A percentile compares a stretch with the other conserved stretches of the same genome.
Conservation (phyloP, 2,797 vertebrate species). For the Stomatorhinus walkeri region DNA sequence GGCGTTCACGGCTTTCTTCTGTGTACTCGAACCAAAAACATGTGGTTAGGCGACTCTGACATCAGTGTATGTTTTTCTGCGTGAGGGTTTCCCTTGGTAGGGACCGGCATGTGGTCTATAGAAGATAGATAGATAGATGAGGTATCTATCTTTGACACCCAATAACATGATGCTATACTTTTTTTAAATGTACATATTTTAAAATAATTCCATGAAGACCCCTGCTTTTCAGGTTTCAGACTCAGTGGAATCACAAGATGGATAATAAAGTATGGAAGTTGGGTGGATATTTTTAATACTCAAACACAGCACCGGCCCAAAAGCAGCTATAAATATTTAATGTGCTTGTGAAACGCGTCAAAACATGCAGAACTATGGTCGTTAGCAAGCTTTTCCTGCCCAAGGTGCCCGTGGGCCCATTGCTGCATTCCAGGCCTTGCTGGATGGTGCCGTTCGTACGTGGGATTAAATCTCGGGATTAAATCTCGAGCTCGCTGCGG, state of each 20-base stretch:
- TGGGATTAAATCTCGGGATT: background rate
- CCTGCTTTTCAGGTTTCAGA: background rate
- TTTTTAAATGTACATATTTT: background rate
- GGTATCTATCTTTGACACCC: background rate
- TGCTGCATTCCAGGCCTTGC: background rate
- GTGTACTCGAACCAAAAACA: background rate
- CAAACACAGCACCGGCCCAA: background rate
- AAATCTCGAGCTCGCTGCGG: background rate
- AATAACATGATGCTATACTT: background rate
- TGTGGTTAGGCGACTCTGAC: background rate
- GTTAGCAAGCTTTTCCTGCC: background rate
- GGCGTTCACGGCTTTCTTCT: background rate
- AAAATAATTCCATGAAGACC: background rate
- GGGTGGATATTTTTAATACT: background rate
- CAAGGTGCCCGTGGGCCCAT: background rate
- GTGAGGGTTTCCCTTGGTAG: background rate
- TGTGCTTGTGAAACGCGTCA: background rate
- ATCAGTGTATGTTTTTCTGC: background rate
- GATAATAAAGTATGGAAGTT: background rate
- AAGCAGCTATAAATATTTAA: background rate
- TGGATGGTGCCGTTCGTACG: background rate
- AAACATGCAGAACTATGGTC: background rate
- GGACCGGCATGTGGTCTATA: background rate
- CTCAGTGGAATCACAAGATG: background rate
- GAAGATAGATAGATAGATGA: background rate